Evolutionary conservation across 2,113 vertebrate genomes (phyloP).

Genomic region (Triplophysa rosa): DNA sequence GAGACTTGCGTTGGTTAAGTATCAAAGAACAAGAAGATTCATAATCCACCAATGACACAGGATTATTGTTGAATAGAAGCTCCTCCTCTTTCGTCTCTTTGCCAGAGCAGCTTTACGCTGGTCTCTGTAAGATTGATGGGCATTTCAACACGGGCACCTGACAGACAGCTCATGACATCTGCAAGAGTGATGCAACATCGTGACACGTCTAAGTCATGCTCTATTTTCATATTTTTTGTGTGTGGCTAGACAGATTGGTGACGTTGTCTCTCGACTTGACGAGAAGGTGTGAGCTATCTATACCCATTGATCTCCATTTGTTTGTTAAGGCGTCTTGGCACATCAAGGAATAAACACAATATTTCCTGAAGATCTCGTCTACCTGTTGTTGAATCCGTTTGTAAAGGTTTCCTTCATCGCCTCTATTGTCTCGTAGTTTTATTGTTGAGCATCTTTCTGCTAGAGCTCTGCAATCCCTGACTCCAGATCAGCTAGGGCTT

Average conservation of each 20-base stretch:
- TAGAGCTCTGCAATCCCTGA: background rate
- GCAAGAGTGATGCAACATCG: conserved; percentile 28
- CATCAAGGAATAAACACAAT: too few species aligned
- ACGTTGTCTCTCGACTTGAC: background rate
- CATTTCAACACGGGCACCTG: background rate
- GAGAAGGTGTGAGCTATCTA: background rate
- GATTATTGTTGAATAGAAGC: background rate
- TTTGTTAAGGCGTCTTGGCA: too few species aligned
- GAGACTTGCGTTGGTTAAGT: background rate
- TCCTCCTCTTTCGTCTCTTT: background rate
- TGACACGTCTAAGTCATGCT: conserved; percentile 1
- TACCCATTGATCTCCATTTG: too few species aligned
- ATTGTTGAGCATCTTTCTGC: background rate
- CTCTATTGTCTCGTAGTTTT: conserved; percentile 12
- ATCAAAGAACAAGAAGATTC: background rate
- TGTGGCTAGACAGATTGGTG: background rate
- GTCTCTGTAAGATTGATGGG: background rate
- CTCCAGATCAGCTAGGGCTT: conserved; percentile 36
- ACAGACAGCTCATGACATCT: conserved; percentile 15
- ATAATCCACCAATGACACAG: background rate
- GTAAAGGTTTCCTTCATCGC: background rate
- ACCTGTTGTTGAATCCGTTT: background rate
- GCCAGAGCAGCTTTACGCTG: background rate
- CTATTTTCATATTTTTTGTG: conserved; percentile 11
- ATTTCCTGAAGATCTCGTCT: background rate